phyloP scores from a whole-genome alignment of 2,113 vertebrate species.

The Aix galericulata region DNA sequence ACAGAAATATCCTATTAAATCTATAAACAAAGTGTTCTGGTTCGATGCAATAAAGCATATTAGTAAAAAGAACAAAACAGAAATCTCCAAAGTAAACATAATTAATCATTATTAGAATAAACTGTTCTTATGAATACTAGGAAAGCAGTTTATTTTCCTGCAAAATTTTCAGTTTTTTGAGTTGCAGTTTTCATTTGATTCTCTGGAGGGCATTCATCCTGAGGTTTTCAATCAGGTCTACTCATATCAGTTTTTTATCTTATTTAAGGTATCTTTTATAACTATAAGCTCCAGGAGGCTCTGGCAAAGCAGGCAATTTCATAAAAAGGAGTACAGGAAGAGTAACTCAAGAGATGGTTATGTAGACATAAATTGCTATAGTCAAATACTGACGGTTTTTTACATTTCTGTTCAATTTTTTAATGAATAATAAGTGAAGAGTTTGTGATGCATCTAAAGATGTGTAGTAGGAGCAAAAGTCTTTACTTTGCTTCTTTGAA shows the following conservation, averaged over 20 bases:
- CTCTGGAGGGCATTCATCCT: neutral
- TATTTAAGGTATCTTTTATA: neutral
- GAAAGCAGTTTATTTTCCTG: neutral
- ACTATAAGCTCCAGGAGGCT: neutral
- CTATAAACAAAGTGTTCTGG: neutral
- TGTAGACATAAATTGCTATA: neutral
- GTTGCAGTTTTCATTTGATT: neutral
- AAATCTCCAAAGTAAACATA: neutral
- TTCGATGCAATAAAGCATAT: neutral
- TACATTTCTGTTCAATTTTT: neutral
- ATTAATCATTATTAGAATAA: neutral
- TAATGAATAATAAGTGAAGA: neutral
- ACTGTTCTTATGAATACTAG: neutral
- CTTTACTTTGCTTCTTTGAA: neutral
- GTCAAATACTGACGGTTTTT: neutral
- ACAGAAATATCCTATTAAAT: neutral
- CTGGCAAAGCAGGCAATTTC: neutral
- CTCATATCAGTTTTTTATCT: neutral
- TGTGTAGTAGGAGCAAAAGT: neutral
- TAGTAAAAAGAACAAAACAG: neutral
- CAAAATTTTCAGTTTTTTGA: neutral
- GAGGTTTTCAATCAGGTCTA: neutral
- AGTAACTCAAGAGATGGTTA: neutral
- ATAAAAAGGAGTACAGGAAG: neutral
- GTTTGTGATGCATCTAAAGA: neutral